A percentile compares a stretch with the other conserved stretches of the same genome.
Evolutionary conservation across 2,113 vertebrate species (phyloP).

Genomic region (Neotoma lepida): DNA sequence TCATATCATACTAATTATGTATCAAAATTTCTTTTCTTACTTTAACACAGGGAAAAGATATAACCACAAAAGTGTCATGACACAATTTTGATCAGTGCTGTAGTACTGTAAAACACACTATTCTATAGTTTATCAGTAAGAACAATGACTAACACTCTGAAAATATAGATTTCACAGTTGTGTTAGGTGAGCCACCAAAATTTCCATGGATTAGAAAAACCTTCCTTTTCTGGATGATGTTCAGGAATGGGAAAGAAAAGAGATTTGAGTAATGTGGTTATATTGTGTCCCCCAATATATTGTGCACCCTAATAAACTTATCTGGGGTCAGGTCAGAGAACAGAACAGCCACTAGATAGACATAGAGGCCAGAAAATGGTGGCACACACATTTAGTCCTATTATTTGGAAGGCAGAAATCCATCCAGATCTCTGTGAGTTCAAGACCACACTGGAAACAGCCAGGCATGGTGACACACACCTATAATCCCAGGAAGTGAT

Average conservation of each 20-base stretch:
- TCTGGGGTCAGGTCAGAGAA: too few relatives aligned
- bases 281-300: too few relatives aligned
- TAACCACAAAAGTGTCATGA: neutral
- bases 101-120: neutral
- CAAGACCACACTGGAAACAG: too few relatives aligned
- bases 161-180: neutral
- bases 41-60: slow-evolving; percentile 16
- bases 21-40: neutral
- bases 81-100: neutral
- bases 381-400: too few relatives aligned
- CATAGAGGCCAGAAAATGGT: too few relatives aligned
- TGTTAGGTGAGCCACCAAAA: neutral
- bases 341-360: too few relatives aligned
- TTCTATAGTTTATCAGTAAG: neutral
- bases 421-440: too few relatives aligned
- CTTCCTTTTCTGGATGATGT: neutral
- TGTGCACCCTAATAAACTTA: too few relatives aligned
- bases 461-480: too few relatives aligned
- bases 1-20: neutral
- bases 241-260: neutral
- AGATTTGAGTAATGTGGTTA: neutral
- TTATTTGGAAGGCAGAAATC: too few relatives aligned
- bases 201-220: neutral
- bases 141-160: neutral
- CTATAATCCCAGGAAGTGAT: too few relatives aligned